A percentile compares a stretch with the other conserved stretches of the same genome.
phyloP scores from a whole-genome alignment of 2,888 invertebrate genomes.

The Drosophila eohydei region DNA sequence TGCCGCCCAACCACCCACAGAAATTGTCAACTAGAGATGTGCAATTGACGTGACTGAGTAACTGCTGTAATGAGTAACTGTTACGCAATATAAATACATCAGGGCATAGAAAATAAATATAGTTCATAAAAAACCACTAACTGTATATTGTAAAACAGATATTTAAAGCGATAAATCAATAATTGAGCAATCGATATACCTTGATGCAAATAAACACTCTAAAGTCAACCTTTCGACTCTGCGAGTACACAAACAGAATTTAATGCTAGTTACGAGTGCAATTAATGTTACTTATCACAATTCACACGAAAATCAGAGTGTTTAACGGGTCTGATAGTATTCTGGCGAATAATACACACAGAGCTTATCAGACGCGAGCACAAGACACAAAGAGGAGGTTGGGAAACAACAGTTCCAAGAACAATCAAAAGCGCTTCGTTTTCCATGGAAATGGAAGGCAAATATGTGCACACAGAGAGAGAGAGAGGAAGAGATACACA shows the following conservation, averaged over 20 bases:
- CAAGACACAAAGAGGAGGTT: slow-evolving; percentile 52
- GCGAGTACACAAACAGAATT: background rate
- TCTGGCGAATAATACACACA: slow-evolving; percentile 12
- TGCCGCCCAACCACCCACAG: background rate
- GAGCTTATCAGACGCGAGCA: slow-evolving; percentile 34
- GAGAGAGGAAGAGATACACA: background rate
- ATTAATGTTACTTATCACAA: slow-evolving; percentile 24
- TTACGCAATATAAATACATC: background rate
- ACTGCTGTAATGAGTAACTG: background rate
- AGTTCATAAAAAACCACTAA: background rate
- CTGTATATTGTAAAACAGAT: background rate
- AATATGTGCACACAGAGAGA: slow-evolving; percentile 59
- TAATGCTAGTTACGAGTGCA: background rate
- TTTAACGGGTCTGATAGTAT: slow-evolving; percentile 42
- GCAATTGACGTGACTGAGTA: slow-evolving; percentile 1
- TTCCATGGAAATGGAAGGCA: slow-evolving; percentile 68
- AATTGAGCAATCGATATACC: background rate
- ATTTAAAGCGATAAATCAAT: background rate
- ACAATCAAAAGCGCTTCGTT: slow-evolving; percentile 75
- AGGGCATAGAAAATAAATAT: background rate
- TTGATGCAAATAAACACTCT: background rate
- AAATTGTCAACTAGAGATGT: slow-evolving; percentile 28
- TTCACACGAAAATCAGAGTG: slow-evolving; percentile 28
- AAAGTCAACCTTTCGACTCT: background rate
- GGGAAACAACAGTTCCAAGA: slow-evolving; percentile 68